Conservation (phyloP, 2,888 invertebrate genomes). For the Lasioglossum oenotherae region DNA sequence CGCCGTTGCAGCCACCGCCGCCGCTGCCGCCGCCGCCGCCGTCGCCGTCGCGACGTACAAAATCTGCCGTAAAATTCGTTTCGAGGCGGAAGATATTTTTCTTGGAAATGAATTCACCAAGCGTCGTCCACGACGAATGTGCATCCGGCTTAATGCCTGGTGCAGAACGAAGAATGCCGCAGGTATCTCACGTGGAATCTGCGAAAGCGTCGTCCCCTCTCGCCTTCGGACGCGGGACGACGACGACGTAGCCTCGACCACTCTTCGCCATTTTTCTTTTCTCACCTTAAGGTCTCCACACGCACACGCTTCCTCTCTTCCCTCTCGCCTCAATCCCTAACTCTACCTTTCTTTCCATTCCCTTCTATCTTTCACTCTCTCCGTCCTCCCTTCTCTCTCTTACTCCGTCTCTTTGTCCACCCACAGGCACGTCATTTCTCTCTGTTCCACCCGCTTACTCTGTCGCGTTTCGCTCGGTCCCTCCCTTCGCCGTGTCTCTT, state of each 20-base stretch:
- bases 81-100: slow-evolving; percentile 73
- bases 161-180: slow-evolving; percentile 74
- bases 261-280: slow-evolving; percentile 69
- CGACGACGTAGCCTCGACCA: slow-evolving; percentile 37
- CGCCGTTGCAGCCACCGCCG: neutral
- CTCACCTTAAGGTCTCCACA: slow-evolving; percentile 63
- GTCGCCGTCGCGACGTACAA: slow-evolving; percentile 49
- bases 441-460: neutral
- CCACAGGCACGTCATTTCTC: slow-evolving; percentile 12
- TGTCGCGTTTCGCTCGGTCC: neutral
- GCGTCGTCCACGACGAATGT: slow-evolving; percentile 74
- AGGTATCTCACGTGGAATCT: slow-evolving; percentile 75
- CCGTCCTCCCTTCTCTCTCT: neutral
- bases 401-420: neutral
- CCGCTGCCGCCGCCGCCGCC: neutral
- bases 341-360: neutral
- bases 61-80: slow-evolving; percentile 73
- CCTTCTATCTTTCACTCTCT: neutral
- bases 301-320: slow-evolving; percentile 39
- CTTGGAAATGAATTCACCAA: slow-evolving; percentile 70
- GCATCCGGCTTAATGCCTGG: slow-evolving; percentile 74
- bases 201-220: slow-evolving; percentile 70
- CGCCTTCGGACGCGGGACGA: slow-evolving; percentile 59
- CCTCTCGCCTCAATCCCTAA: slow-evolving; percentile 13
- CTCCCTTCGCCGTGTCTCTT: slow-evolving; percentile 9